phyloP scores from a whole-genome alignment of 1,140 invertebrate genomes.

The Aphelenchoides fujianensis region DNA sequence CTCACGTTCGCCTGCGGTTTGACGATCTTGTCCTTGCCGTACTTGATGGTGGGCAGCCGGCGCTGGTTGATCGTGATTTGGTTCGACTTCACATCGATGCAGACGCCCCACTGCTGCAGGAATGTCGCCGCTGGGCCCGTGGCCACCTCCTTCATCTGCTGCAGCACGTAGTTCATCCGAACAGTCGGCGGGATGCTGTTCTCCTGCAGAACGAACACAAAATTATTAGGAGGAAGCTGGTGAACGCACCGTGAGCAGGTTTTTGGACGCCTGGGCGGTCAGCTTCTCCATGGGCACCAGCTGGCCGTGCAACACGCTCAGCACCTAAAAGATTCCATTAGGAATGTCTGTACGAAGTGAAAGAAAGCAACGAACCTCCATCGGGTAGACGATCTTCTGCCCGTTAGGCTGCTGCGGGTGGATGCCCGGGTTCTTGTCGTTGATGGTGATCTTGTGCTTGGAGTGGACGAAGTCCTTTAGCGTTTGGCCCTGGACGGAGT shows the following conservation, averaged over 20 bases:
- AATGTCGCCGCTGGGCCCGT: neutral
- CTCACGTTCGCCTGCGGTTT: neutral
- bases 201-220: too few relatives aligned
- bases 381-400: neutral
- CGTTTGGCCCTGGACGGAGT: neutral
- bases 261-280: neutral
- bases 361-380: too few relatives aligned
- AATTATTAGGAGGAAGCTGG: too few relatives aligned
- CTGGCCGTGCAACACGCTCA: conserved; percentile 6
- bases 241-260: conserved; percentile 9
- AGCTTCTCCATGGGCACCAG: conserved; percentile 18
- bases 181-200: too few relatives aligned
- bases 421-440: neutral
- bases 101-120: conserved; percentile 1
- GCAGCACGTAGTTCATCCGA: neutral
- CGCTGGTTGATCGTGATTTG: neutral
- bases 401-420: neutral
- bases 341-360: too few relatives aligned
- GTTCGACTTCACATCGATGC: conserved; percentile 5
- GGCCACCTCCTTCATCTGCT: conserved; percentile 6
- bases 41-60: neutral
- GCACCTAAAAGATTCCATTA: too few relatives aligned
- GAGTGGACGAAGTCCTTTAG: neutral
- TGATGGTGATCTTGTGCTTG: neutral
- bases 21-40: neutral